Conservation (phyloP, 2,797 vertebrate species). For the Tauraco hartlaubi region DNA sequence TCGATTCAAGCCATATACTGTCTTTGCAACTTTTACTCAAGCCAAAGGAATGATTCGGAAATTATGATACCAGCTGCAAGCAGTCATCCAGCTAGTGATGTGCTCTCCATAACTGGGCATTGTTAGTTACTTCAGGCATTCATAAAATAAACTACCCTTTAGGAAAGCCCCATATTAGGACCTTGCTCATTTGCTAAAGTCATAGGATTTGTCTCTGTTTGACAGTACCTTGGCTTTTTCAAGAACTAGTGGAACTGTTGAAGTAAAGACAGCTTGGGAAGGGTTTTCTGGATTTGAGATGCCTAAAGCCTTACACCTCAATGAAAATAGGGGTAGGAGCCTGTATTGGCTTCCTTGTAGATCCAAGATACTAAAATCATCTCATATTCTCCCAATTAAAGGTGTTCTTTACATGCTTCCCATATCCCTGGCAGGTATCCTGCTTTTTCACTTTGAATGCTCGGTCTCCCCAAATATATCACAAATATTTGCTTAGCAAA, state of each 20-base stretch:
- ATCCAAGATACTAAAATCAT: background rate
- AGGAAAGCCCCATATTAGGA: background rate
- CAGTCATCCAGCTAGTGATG: background rate
- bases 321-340: background rate
- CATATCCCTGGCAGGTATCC: background rate
- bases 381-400: background rate
- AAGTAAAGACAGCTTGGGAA: background rate
- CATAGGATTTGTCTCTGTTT: background rate
- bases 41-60: background rate
- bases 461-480: constrained; percentile 55
- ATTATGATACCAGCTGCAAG: background rate
- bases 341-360: background rate
- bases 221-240: background rate
- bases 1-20: background rate
- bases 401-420: background rate
- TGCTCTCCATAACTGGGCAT: background rate
- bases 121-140: background rate
- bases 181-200: background rate
- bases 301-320: background rate
- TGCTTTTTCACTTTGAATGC: constrained; percentile 41
- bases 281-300: background rate
- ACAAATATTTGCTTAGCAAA: constrained; percentile 81
- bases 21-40: background rate
- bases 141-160: background rate
- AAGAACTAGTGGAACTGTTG: background rate